phyloP scores from a whole-genome alignment of 2,113 vertebrate species.

The Neodon shergylaensis region DNA sequence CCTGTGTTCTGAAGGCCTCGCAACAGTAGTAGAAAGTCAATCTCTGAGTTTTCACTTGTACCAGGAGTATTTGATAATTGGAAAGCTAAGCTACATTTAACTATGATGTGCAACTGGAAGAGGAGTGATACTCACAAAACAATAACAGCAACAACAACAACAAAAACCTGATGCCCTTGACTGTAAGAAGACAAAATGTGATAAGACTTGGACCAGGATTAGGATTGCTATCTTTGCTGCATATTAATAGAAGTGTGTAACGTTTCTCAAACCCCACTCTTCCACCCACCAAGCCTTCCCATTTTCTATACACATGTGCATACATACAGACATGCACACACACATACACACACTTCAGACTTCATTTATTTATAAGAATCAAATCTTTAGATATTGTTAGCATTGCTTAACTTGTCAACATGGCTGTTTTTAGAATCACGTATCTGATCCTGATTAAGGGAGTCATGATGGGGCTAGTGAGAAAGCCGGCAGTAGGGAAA shows the following conservation, averaged over 20 bases:
- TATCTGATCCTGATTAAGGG: neutral
- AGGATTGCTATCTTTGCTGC: neutral
- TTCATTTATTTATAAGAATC: neutral
- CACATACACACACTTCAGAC: neutral
- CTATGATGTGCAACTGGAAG: neutral
- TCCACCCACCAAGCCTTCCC: neutral
- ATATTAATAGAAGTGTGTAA: neutral
- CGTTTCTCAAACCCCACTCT: neutral
- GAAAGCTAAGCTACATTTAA: neutral
- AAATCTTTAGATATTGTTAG: neutral
- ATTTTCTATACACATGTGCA: neutral
- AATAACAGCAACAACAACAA: no score
- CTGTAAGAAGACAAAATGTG: neutral
- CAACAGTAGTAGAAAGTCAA: neutral
- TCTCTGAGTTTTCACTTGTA: neutral
- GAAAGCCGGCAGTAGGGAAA: no score
- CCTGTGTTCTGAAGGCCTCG: neutral
- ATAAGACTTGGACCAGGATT: neutral
- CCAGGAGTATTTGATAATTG: neutral
- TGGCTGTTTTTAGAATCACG: neutral
- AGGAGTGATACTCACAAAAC: neutral
- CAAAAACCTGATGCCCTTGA: rapidly evolving
- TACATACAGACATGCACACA: neutral
- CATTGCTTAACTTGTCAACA: neutral
- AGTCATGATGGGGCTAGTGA: no score